Conservation (phyloP, 1,140 invertebrate species). For the Penaeus vannamei region DNA sequence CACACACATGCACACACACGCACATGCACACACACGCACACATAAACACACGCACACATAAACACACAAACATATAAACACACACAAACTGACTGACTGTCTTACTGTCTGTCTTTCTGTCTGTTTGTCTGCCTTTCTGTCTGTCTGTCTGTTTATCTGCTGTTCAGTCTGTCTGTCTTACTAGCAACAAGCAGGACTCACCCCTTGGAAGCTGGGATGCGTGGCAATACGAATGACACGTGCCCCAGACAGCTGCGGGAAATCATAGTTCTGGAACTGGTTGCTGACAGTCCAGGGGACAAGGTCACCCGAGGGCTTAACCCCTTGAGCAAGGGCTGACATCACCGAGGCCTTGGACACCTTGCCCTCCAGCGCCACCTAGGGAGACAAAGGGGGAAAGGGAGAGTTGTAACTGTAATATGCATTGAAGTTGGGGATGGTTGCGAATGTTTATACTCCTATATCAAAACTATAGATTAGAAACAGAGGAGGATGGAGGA, state of each 20-base stretch:
- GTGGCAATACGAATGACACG: slow-evolving; percentile 96
- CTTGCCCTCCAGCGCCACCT: slow-evolving; percentile 95
- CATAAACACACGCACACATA: too few species aligned
- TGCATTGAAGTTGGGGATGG: not conserved
- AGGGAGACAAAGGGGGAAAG: slow-evolving; percentile 54
- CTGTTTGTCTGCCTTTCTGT: not conserved
- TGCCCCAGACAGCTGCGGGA: slow-evolving; percentile 91
- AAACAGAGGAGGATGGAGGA: too few species aligned
- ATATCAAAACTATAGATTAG: too few species aligned
- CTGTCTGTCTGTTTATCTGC: too few species aligned
- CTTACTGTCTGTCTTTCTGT: not conserved
- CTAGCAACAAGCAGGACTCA: slow-evolving; percentile 71
- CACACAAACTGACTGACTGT: too few species aligned
- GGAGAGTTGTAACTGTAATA: not conserved
- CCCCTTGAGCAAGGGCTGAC: slow-evolving; percentile 86
- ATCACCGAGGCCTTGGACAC: slow-evolving; percentile 86
- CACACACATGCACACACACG: too few species aligned
- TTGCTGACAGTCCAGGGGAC: slow-evolving; percentile 99
- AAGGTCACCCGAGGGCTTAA: slow-evolving; percentile 93
- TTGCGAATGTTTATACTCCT: not conserved
- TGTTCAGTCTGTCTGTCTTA: not conserved
- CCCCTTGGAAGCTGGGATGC: slow-evolving; percentile 96
- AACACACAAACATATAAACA: too few species aligned
- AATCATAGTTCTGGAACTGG: slow-evolving; percentile 95
- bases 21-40: too few species aligned